phyloP scores from a whole-genome alignment of 2,113 vertebrate genomes.

The Penelope pileata region DNA sequence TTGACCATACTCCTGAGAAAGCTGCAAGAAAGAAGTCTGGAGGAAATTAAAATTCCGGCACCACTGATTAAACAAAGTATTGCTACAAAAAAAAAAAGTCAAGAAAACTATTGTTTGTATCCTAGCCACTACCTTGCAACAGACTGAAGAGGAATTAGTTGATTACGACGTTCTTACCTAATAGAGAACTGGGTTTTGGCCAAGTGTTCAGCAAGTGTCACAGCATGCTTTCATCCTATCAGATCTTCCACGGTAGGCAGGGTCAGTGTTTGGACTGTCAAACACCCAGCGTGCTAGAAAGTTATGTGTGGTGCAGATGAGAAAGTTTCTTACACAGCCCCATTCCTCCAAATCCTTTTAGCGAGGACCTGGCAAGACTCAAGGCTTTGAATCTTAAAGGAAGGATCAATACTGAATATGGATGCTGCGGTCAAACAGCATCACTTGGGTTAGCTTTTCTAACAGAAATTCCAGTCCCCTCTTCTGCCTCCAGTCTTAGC shows the following conservation, averaged over 20 bases:
- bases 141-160: not conserved
- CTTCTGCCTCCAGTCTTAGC: not conserved
- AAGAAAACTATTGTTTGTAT: not conserved
- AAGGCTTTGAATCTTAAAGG: not conserved
- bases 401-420: rapidly evolving
- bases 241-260: not conserved
- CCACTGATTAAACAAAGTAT: not conserved
- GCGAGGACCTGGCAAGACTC: not conserved
- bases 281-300: not conserved
- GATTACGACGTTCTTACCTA: not conserved
- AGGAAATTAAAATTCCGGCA: not conserved
- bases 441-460: not conserved
- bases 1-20: not conserved
- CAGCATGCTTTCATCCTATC: not conserved
- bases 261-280: not conserved
- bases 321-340: not conserved
- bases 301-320: rapidly evolving
- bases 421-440: not conserved
- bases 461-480: not conserved
- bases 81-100: not conserved
- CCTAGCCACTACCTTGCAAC: not conserved
- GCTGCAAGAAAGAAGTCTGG: not conserved
- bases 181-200: not conserved
- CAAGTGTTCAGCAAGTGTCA: not conserved
- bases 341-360: not conserved